Evolutionary conservation across 92 coral and sea anemone species (phyloP).

Genomic region (Umimayanthus kanabou): DNA sequence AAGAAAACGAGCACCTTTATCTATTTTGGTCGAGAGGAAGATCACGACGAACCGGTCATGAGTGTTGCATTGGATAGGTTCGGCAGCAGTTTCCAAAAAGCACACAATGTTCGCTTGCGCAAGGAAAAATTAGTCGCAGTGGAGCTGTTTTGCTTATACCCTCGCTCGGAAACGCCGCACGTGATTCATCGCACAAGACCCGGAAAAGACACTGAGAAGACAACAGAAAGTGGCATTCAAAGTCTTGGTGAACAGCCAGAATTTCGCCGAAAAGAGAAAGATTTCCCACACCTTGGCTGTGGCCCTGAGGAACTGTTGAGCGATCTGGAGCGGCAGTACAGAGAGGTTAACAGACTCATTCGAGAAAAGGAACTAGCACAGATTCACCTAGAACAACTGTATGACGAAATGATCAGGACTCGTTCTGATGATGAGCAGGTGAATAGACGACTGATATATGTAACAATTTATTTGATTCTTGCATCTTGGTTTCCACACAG

Average conservation of each 20-base stretch:
- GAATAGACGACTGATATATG: background rate
- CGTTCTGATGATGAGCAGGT: slow-evolving; percentile 19
- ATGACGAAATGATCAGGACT: slow-evolving; percentile 43
- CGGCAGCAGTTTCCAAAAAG: slow-evolving; percentile 52
- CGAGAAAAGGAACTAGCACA: slow-evolving; percentile 40
- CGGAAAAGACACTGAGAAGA: background rate
- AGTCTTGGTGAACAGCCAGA: background rate
- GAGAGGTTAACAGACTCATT: slow-evolving; percentile 27
- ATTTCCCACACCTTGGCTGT: slow-evolving; percentile 64
- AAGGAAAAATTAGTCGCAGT: slow-evolving; percentile 64
- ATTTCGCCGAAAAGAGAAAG: slow-evolving; percentile 37
- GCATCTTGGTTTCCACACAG: background rate
- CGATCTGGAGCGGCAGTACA: slow-evolving; percentile 46
- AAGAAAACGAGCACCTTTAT: slow-evolving; percentile 75
- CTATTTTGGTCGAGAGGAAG: slow-evolving; percentile 60
- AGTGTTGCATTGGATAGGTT: slow-evolving; percentile 80
- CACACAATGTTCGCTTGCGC: slow-evolving; percentile 59
- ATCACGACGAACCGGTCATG: slow-evolving; percentile 63
- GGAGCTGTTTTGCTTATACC: slow-evolving; percentile 70
- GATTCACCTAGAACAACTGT: slow-evolving; percentile 42
- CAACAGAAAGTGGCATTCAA: background rate
- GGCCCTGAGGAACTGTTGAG: slow-evolving; percentile 56
- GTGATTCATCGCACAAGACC: slow-evolving; percentile 42
- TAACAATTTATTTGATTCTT: background rate
- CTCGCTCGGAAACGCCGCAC: slow-evolving; percentile 51